Conservation (phyloP, 2,797 vertebrate genomes). For the Sebastes vulpes region DNA sequence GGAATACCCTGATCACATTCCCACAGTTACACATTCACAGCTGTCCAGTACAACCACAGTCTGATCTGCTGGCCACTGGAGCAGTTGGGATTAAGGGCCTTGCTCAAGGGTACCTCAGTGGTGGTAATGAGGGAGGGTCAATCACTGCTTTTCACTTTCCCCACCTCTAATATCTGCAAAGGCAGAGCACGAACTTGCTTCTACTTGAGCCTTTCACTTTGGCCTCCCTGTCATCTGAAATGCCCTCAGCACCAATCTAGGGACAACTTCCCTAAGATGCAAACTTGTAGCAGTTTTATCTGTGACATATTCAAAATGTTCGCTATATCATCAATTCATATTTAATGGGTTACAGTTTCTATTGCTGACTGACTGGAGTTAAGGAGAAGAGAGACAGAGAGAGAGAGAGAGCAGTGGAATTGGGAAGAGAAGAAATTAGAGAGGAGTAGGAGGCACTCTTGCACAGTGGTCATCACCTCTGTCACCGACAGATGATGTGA, state of each 20-base stretch:
- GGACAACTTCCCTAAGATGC: not conserved
- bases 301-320: not conserved
- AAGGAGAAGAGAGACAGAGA: not conserved
- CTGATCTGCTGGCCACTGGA: not conserved
- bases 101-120: not conserved
- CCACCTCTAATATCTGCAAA: not conserved
- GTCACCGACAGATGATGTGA: constrained; percentile 23
- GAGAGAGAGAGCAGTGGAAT: not conserved
- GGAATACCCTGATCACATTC: not conserved
- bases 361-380: not conserved
- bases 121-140: not conserved
- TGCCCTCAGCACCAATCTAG: not conserved
- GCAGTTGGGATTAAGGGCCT: not conserved
- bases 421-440: not conserved
- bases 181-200: not conserved
- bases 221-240: not conserved
- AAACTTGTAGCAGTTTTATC: not conserved
- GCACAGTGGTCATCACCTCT: not conserved
- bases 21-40: not conserved
- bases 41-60: not conserved
- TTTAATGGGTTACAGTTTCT: not conserved
- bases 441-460: not conserved
- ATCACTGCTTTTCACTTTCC: not conserved
- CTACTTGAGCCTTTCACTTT: not conserved
- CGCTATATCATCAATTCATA: not conserved